Percentiles rank a stretch among this genome's conserved stretches.
phyloP scores from a whole-genome alignment of 2,888 invertebrate genomes.

The Sphinx pinastri region DNA sequence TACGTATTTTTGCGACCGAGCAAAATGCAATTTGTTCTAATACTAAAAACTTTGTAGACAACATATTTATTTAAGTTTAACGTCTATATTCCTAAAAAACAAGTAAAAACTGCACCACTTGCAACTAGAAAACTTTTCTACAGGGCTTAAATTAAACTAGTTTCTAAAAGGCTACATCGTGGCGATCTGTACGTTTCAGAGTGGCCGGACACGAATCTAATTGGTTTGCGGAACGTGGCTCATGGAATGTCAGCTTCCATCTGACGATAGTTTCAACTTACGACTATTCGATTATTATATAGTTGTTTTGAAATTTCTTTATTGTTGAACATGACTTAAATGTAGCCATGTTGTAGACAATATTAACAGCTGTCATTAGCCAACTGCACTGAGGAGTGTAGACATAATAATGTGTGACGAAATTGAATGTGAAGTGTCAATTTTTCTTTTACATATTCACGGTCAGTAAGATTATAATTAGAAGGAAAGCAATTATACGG shows the following conservation, averaged over 20 bases:
- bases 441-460: too few relatives aligned
- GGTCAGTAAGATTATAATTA: too few relatives aligned
- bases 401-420: too few relatives aligned
- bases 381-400: too few relatives aligned
- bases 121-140: background rate
- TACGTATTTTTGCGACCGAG: background rate
- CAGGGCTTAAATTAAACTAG: background rate
- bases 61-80: background rate
- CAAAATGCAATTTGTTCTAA: too few relatives aligned
- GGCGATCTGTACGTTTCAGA: background rate
- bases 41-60: too few relatives aligned
- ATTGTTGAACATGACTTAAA: too few relatives aligned
- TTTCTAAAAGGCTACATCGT: background rate
- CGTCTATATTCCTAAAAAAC: background rate
- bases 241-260: conserved; percentile 2
- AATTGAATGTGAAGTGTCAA: too few relatives aligned
- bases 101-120: background rate
- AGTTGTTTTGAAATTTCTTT: too few relatives aligned
- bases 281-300: background rate
- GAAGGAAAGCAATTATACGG: too few relatives aligned
- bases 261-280: background rate
- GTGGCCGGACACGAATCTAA: conserved; percentile 14
- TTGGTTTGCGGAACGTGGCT: conserved; percentile 12
- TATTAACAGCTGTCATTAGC: too few relatives aligned
- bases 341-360: too few relatives aligned